Evolutionary conservation across 2,797 vertebrate species (phyloP), one percentile per base, ranked within the genome.

Genomic region (Paramormyrops hopkinsi): DNA sequence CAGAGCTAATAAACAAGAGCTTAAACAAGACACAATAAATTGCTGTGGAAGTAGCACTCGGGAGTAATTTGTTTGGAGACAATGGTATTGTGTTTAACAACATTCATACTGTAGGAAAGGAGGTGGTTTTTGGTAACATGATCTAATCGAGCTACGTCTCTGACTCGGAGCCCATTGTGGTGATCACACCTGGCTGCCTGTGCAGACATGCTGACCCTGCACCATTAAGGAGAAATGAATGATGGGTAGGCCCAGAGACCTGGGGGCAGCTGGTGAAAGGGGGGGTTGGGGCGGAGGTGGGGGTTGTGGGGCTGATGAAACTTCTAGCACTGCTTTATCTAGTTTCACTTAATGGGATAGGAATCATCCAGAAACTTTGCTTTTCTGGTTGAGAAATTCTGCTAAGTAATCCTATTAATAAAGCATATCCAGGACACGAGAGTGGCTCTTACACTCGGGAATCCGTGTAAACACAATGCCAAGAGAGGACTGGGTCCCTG

Each of bases 391-490:
- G 2, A 22, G 25, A 62, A 41, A n/a, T 87, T 41, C 33, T 17
- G 37, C 53, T 65, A 87, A 87, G 86, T 62, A 59, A 62, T 87
- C 54, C 53, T 65, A 44, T 62, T 87, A 87, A 87, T 11, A 65
- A 46, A 62, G 29, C 86, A 62, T 62, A 62, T 62, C 37, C n/a
- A 22, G 59, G 54, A 51, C 86, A 62, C 44, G 19, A 65, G 33
- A 87, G 17, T 25, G 9, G 53, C 29, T 37, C 33, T 87, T 53
- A 59, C 86, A 56, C 33, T 44, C 44, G 86, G 86, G 51, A 87
- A 62, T 37, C 2, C 0, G 37, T 8, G 19, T 86, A 22, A 22
- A 54, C 85, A 54, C 50, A 29, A n/a, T 56, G 51, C 12, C 25
- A 22, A 14, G 17, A 56, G 12, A 86, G 85, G 1, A 50, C 48